Evolutionary conservation across 2,888 invertebrate species (phyloP).

Genomic region (Rotaria sp.): DNA sequence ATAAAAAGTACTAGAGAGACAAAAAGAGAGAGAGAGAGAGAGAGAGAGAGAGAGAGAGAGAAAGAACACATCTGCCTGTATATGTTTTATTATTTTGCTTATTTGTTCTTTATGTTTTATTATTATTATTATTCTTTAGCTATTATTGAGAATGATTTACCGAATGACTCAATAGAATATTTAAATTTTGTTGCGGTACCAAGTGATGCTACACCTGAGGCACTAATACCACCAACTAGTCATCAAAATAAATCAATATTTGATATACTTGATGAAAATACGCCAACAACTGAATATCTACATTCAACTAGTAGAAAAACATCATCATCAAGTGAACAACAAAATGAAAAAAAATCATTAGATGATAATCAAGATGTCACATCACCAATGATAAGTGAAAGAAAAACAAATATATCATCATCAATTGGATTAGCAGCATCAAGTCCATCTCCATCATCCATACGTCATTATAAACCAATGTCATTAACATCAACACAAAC

Average conservation of each 20-base stretch:
- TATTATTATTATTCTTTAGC: background rate
- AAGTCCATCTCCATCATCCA: background rate
- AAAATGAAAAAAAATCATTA: background rate
- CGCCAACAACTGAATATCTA: background rate
- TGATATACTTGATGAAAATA: background rate
- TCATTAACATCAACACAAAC: conserved; percentile 13
- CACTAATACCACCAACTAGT: background rate
- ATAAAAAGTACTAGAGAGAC: background rate
- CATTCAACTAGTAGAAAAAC: background rate
- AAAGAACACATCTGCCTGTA: too few relatives aligned
- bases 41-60: background rate
- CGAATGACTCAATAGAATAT: conserved; percentile 3
- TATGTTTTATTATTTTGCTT: too few relatives aligned
- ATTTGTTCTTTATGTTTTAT: background rate
- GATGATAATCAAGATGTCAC: background rate
- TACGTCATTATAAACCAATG: background rate
- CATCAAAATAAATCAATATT: background rate
- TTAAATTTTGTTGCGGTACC: background rate
- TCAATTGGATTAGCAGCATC: conserved; percentile 2
- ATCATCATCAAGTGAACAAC: background rate
- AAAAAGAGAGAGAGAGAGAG: background rate
- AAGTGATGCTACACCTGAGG: background rate
- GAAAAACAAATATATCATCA: background rate
- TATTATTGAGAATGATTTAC: background rate
- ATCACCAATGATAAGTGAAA: background rate